Conservation (phyloP, 2,113 vertebrate genomes). For the Chunga burmeisteri region DNA sequence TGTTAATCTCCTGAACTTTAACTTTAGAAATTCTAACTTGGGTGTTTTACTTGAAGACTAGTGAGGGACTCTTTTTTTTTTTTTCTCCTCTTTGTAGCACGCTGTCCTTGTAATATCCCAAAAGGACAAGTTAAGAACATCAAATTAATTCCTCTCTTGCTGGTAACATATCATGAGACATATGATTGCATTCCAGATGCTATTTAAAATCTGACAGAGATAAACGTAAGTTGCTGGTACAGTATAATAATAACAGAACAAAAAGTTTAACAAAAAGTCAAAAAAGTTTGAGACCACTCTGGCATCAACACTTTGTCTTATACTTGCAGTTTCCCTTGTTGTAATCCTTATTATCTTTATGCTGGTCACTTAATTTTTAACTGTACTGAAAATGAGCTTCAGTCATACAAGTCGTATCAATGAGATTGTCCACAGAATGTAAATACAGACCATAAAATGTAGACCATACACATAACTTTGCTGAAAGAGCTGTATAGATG, state of each 20-base stretch:
- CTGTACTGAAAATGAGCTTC: neutral
- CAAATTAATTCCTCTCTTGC: neutral
- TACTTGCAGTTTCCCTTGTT: neutral
- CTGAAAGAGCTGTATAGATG: neutral
- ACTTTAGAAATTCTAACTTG: neutral
- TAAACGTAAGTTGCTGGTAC: neutral
- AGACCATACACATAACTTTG: rapidly evolving
- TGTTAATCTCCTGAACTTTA: neutral
- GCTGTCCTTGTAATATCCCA: neutral
- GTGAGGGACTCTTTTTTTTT: neutral
- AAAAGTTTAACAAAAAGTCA: neutral
- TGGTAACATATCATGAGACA: neutral
- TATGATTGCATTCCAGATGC: neutral
- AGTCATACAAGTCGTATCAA: neutral
- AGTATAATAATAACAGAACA: neutral
- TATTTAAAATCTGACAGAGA: neutral
- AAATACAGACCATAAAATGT: neutral
- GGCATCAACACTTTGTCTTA: neutral
- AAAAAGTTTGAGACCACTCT: neutral
- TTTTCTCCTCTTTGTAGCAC: neutral
- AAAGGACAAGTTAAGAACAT: neutral
- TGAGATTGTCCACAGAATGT: neutral
- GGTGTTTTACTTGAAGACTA: neutral
- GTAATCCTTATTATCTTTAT: neutral
- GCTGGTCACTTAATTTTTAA: neutral